Evolutionary conservation across 2,888 invertebrate species (phyloP), one percentile per base, ranked within the genome.

Genomic region (Callyntrura sp.): DNA sequence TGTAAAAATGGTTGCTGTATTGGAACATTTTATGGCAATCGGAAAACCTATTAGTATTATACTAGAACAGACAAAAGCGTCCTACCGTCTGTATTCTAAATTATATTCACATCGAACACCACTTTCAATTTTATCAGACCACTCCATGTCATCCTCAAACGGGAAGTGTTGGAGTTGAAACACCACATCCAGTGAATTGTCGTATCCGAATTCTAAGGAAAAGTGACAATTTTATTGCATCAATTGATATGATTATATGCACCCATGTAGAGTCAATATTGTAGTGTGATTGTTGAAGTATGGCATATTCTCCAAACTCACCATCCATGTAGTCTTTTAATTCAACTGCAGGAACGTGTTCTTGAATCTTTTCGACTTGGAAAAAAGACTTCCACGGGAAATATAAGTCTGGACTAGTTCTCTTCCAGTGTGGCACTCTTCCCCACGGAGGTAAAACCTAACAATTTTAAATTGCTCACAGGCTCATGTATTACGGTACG

Each of bases 371-470:
- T 0, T 95, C 93, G 4, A 99, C 84, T 94, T 99, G 97, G 94
- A 99, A 99, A 94, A 98, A 99, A 51, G 94, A 94, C 5, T 96
- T 95, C 99, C 99, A 99, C 0, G 97, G 96, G 55, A 97, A 95
- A 57, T 96, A 96, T 20, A 95, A 95, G 1, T 94, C 94, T 85
- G 95, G 94, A 45, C 95, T 95, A 35, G 94, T 94, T 20, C 82
- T 35, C 94, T 95, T 96, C 99, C 99, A 99, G 94, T 99, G 99
- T 93, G 97, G 98, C 3, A 99, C 94, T 91, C 96, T 96, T 85
- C 97, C 96, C 98, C 99, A 99, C 0, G 99, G 98, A 14, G 99
- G 99, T 91, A 99, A 95, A 76, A 99, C 98, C 93, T 35, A 35
- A 35, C 35, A 35, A 35, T 2, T 35, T 43, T 70, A n/a, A n/a